These are phyloP conservation scores for Oryzias sinensis DNA, from an alignment of 2,797 vertebrate species.

Conservation along the genomic window DNA sequence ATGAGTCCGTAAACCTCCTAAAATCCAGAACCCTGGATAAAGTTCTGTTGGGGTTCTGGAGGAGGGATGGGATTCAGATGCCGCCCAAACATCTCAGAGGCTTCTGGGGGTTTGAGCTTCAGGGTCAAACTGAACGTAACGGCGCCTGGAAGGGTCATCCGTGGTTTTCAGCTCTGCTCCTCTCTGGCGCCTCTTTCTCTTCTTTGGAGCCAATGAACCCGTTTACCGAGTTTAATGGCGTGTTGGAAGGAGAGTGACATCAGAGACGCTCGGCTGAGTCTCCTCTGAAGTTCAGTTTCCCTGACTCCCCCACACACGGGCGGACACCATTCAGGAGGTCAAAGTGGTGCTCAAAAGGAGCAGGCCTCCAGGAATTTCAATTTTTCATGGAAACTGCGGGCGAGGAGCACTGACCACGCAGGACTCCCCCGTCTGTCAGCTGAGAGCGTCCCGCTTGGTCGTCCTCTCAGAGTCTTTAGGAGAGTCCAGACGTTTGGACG, in stretches of 20 bases:
- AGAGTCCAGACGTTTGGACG: constrained; percentile 47
- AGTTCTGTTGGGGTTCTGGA: too few relatives aligned
- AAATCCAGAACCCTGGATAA: too few relatives aligned
- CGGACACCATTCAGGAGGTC: constrained; percentile 54
- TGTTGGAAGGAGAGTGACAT: constrained; percentile 24
- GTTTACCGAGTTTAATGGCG: not conserved
- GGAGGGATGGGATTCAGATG: too few relatives aligned
- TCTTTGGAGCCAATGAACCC: too few relatives aligned
- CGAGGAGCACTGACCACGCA: constrained; percentile 49
- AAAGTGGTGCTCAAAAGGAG: constrained; percentile 34
- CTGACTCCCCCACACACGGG: constrained; percentile 9
- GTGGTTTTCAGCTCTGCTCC: too few relatives aligned
- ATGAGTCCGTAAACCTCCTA: too few relatives aligned
- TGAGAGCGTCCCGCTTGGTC: constrained; percentile 43
- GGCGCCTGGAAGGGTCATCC: too few relatives aligned
- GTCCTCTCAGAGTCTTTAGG: constrained; percentile 36
- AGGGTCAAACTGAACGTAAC: too few relatives aligned
- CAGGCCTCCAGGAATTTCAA: constrained; percentile 62
- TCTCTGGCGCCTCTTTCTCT: too few relatives aligned
- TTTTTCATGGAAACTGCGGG: constrained; percentile 73
- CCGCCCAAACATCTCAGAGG: too few relatives aligned
- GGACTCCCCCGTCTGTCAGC: constrained; percentile 44
- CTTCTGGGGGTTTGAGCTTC: too few relatives aligned
- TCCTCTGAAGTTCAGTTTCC: constrained; percentile 14
- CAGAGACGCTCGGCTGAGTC: constrained; percentile 32